Evolutionary conservation across 1,140 invertebrate species (phyloP), one percentile per base, ranked within the genome.

Genomic region (Laupala kohalensis): DNA sequence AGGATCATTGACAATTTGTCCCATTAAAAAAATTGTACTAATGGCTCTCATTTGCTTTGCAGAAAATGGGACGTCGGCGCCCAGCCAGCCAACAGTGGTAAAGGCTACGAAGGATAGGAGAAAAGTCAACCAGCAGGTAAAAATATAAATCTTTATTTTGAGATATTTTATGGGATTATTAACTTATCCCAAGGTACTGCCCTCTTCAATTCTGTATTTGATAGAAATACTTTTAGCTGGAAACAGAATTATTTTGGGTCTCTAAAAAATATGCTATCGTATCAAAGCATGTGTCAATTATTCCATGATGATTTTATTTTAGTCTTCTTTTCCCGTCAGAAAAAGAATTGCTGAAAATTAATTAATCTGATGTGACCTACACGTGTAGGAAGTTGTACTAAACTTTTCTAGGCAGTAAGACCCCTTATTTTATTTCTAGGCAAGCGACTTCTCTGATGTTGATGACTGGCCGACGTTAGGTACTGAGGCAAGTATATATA

Each of bases 391-490:
- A n/a, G n/a, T n/a, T n/a, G n/a, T n/a, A n/a, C n/a, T n/a, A n/a
- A n/a, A n/a, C n/a, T n/a, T n/a, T n/a, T n/a, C n/a, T n/a, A n/a
- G n/a, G n/a, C n/a, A n/a, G n/a, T n/a, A n/a, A 76, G 77, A 6
- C 25, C 37, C 13, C 64, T 13, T 67, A 19, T 37, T 69, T 68
- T 81, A 81, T 73, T 84, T 80, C 1, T 83, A 91, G 89, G 86
- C 87, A 67, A 88, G 86, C 79, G 86, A 89, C 79, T 89, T 90
- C 76, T 85, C 85, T 74, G 87, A 90, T 82, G 87, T 87, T 75
- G 86, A 86, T 72, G 89, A 92, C 80, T 93, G 92, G 91, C 91
- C 91, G 71, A 87, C 90, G 73, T 82, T 93, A 68, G 85, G 66
- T 15, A 24, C 66, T 25, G 71, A 72, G 71, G 71, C 68, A 28